These are phyloP conservation scores for Argopecten irradians DNA, from an alignment of 1,140 invertebrate species.

Conservation along the genomic window DNA sequence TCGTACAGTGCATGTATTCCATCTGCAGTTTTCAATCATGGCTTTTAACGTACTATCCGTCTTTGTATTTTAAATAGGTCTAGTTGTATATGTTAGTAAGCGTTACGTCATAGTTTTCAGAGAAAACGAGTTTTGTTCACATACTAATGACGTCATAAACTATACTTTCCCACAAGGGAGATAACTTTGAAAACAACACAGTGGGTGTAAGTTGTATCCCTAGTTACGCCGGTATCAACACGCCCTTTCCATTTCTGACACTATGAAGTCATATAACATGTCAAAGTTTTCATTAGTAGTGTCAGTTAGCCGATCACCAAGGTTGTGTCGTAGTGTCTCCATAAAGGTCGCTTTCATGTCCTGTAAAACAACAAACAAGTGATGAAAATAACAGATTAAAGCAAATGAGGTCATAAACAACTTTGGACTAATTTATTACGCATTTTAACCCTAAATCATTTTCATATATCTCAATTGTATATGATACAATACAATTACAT, in stretches of 20 bases:
- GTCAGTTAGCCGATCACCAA: slow-evolving; percentile 43
- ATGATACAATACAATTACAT: neutral
- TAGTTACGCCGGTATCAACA: neutral
- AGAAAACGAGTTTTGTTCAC: too few relatives aligned
- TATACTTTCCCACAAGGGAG: too few relatives aligned
- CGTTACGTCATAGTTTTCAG: too few relatives aligned
- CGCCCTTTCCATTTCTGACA: slow-evolving; percentile 37
- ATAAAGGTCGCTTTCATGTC: slow-evolving; percentile 45
- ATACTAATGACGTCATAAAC: too few relatives aligned
- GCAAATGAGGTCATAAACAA: neutral
- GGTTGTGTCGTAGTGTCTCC: slow-evolving; percentile 27
- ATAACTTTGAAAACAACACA: too few relatives aligned
- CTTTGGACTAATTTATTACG: neutral
- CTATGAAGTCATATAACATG: slow-evolving; percentile 41
- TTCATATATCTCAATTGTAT: neutral
- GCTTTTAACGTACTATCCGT: too few relatives aligned
- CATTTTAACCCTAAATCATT: neutral
- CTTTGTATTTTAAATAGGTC: too few relatives aligned
- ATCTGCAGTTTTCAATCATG: too few relatives aligned
- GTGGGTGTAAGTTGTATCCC: neutral
- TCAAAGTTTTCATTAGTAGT: slow-evolving; percentile 43
- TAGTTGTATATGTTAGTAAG: too few relatives aligned
- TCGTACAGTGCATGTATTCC: too few relatives aligned
- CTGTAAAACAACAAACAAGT: slow-evolving; percentile 29
- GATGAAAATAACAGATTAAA: neutral